A percentile compares a stretch with the other conserved stretches of the same genome.
Conservation (phyloP, 2,888 invertebrate genomes). For the Anoplius nigerrimus region DNA sequence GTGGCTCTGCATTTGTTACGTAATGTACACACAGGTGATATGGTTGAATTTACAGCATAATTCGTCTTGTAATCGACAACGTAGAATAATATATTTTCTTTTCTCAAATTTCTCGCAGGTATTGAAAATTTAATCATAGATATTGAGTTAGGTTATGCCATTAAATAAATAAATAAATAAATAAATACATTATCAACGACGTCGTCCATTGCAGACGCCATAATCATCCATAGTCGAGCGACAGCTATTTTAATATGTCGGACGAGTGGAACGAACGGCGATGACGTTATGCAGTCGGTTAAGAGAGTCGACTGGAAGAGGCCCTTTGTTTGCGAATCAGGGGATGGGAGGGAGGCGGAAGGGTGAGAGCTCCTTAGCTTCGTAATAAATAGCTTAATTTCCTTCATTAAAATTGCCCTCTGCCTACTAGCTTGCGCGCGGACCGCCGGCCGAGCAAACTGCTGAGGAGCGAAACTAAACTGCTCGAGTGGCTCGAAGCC, state of each 20-base stretch:
- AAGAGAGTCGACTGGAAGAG: constrained; percentile 6
- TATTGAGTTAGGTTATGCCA: too few species aligned
- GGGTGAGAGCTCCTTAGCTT: constrained; percentile 26
- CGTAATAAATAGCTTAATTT: constrained; percentile 64
- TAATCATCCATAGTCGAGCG: constrained; percentile 17
- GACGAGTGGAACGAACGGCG: background rate
- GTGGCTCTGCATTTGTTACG: too few species aligned
- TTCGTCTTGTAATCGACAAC: too few species aligned
- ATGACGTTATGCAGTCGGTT: background rate
- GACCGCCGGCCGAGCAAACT: constrained; percentile 3
- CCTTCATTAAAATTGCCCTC: constrained; percentile 62
- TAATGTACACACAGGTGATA: too few species aligned
- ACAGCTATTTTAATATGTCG: constrained; percentile 57
- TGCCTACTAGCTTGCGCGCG: background rate
- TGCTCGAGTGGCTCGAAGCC: too few species aligned
- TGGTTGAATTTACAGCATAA: too few species aligned
- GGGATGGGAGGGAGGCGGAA: constrained; percentile 17
- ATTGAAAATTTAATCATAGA: too few species aligned
- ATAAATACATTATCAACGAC: background rate
- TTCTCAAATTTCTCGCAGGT: too few species aligned
- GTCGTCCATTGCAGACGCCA: too few species aligned
- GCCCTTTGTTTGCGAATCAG: constrained; percentile 38
- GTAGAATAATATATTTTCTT: too few species aligned
- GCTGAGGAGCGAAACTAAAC: background rate
- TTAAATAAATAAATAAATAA: too few species aligned